Base-by-base conservation (phyloP, 2,888 invertebrate genomes). In the Idaea aversata region DNA sequence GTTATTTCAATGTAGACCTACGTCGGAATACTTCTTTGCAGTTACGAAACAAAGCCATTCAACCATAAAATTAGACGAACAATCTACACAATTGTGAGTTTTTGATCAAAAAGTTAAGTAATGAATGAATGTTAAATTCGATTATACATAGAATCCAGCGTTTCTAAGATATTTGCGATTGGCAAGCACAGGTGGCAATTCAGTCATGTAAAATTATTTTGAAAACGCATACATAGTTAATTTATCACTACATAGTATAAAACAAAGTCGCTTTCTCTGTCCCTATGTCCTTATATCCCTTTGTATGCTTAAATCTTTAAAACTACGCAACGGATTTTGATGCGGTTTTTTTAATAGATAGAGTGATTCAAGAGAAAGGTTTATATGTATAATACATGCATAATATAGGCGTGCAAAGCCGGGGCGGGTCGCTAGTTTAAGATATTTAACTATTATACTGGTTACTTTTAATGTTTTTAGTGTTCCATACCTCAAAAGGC, bases 51-150 rank as follows among this genome's bases (percentile, higher is more conserved):
- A 90, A 89, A 89, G 80, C 86, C 83, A 86, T 88, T 90, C 85
- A 88, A 76, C 83, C 87, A 81, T 86, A 79, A 88, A 90, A 91
- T 91, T 89, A 86, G 82, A 84, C 81, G 84, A 87, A 85, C 84
- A 84, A 85, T 85, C 84, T 86, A 85, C 84, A 85, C 90, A 87
- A 87, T 87, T 87, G 81, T 77, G 82, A 85, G 88, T 87, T 81
- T 88, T 90, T 87, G 84, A 87, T 88, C 86, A 85, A 85, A 89
- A 87, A 86, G 86, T 90, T 85, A 85, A 86, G 82, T 85, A 87
- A 89, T 87, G 85, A 88, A 87, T 81, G 77, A 47, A 47, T 47
- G 5, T 77, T 74, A 84, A 85, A 85, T 82, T 80, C 76, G 79
- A 3, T 81, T 86, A 84, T 78, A 71, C 73, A 72, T 77, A 82